These are phyloP conservation scores for Eristalis pertinax DNA, from an alignment of 2,888 invertebrate species.

Conservation along the genomic window DNA sequence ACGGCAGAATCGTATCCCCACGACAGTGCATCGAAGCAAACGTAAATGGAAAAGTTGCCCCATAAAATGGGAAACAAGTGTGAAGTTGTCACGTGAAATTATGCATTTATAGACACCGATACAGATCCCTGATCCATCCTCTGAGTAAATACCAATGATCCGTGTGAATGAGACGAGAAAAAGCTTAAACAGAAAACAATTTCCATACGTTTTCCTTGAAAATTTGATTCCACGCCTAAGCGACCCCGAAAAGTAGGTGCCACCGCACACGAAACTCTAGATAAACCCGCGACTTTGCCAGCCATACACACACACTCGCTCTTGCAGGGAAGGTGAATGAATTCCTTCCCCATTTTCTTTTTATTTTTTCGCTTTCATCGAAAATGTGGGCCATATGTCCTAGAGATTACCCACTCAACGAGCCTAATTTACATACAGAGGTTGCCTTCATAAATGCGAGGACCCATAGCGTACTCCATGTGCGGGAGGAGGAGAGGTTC, in stretches of 20 bases:
- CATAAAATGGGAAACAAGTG: not conserved
- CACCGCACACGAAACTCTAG: slow-evolving; percentile 1
- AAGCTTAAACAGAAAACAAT: slow-evolving; percentile 8
- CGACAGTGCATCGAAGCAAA: not conserved
- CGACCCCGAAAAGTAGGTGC: not conserved
- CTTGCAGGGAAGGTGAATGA: not conserved
- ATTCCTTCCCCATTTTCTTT: not conserved
- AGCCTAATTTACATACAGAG: slow-evolving; percentile 32
- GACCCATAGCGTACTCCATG: not conserved
- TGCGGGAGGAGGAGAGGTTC: not conserved
- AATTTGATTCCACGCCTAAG: slow-evolving; percentile 5
- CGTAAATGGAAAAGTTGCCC: not conserved
- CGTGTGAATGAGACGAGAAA: not conserved
- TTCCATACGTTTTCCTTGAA: not conserved
- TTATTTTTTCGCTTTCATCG: not conserved
- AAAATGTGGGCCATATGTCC: slow-evolving; percentile 32
- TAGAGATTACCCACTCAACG: slow-evolving; percentile 32
- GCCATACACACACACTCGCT: slow-evolving; percentile 7
- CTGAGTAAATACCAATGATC: slow-evolving; percentile 15
- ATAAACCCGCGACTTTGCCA: slow-evolving; percentile 10
- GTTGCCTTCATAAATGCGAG: not conserved
- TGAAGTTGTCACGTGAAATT: not conserved
- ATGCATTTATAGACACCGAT: not conserved
- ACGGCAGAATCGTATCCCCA: not conserved
- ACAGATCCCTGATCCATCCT: not conserved